These are phyloP conservation scores for Ecliptopera silaceata DNA, from an alignment of 2,888 invertebrate genomes.

Conservation along the genomic window DNA sequence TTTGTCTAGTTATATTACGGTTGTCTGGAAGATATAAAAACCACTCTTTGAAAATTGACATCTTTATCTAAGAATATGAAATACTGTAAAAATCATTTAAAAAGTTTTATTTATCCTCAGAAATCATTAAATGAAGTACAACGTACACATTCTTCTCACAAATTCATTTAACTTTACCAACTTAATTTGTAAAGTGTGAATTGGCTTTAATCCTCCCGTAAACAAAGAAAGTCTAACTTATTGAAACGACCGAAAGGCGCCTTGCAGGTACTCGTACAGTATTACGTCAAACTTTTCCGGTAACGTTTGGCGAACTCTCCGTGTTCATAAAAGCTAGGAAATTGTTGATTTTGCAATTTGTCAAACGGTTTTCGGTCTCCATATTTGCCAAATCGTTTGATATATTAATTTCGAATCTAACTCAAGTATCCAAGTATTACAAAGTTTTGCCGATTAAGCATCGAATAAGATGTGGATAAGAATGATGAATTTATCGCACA, in stretches of 20 bases:
- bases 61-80: too few species aligned
- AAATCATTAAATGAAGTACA: too few species aligned
- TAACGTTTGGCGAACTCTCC: slow-evolving; percentile 23
- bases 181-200: background rate
- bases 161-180: background rate
- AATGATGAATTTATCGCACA: too few species aligned
- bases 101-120: too few species aligned
- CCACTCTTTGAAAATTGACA: too few species aligned
- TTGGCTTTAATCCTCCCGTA: background rate
- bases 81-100: too few species aligned
- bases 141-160: background rate
- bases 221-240: background rate
- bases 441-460: background rate
- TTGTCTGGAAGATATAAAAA: too few species aligned
- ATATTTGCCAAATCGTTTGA: background rate
- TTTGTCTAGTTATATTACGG: too few species aligned
- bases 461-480: too few species aligned
- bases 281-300: slow-evolving; percentile 31
- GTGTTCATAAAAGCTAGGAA: slow-evolving; percentile 24
- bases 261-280: slow-evolving; percentile 16
- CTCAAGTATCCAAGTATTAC: background rate
- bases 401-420: too few species aligned
- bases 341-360: slow-evolving; percentile 23
- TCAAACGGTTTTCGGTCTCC: slow-evolving; percentile 8
- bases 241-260: background rate